These are phyloP conservation scores for Acheta domesticus DNA, from an alignment of 2,888 invertebrate genomes.

Conservation along the genomic window DNA sequence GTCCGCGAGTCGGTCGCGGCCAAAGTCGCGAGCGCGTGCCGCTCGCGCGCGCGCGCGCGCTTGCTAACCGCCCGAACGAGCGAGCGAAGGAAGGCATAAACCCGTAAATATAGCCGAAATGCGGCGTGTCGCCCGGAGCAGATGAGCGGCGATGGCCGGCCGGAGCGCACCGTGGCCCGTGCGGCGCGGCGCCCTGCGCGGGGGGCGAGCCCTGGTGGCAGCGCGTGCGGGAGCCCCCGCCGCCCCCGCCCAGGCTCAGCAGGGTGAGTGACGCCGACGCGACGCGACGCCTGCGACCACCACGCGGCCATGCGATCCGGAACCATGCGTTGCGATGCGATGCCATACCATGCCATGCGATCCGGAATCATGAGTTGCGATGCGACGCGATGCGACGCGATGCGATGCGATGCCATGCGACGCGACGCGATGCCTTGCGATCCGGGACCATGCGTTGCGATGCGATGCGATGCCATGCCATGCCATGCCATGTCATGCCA, in stretches of 20 bases:
- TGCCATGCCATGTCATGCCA: too few species aligned
- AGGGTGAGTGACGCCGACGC: neutral
- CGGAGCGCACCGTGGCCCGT: conserved; percentile 69
- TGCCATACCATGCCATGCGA: too few species aligned
- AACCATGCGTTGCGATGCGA: neutral
- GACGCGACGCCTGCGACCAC: neutral
- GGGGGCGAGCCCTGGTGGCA: conserved; percentile 19
- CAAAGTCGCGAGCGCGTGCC: neutral
- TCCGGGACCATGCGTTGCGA: too few species aligned
- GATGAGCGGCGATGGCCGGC: conserved; percentile 33
- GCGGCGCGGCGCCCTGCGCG: conserved; percentile 53
- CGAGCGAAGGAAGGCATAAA: neutral
- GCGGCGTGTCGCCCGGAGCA: conserved; percentile 23
- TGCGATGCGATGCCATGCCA: too few species aligned
- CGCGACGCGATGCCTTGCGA: too few species aligned
- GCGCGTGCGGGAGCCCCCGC: neutral
- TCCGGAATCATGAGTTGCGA: too few species aligned
- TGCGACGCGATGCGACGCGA: too few species aligned
- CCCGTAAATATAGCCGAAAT: conserved; percentile 7
- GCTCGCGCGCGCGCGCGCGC: neutral
- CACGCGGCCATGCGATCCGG: neutral
- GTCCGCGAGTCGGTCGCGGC: neutral
- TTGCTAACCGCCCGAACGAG: neutral
- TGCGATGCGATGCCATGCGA: too few species aligned
- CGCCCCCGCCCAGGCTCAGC: neutral